These are phyloP conservation scores for Drosophila malerkotliana DNA, from an alignment of 1,140 invertebrate species.

Conservation along the genomic window DNA sequence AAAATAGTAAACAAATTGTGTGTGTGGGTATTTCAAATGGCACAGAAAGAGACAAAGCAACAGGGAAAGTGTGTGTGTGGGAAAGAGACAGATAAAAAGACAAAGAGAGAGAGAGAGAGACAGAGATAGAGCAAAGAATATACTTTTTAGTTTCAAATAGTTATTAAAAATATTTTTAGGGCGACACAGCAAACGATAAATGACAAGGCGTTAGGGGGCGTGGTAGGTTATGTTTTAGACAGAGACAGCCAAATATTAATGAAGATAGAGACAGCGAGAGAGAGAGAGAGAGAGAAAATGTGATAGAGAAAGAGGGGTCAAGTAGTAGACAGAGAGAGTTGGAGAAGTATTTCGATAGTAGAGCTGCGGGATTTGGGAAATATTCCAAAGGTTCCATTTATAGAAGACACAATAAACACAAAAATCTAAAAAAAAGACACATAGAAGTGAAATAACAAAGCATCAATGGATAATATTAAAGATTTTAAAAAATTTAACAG, in stretches of 20 bases:
- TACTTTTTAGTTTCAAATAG: slow-evolving; percentile 23
- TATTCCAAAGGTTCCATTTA: background rate
- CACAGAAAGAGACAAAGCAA: slow-evolving; percentile 24
- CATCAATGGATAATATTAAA: background rate
- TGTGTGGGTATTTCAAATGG: slow-evolving; percentile 14
- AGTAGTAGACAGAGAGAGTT: slow-evolving; percentile 3
- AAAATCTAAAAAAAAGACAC: background rate
- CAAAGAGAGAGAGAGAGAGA: slow-evolving; percentile 28
- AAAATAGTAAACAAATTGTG: slow-evolving; percentile 43
- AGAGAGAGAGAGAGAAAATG: slow-evolving; percentile 3
- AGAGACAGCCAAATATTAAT: slow-evolving; percentile 12
- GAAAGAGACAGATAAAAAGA: slow-evolving; percentile 22
- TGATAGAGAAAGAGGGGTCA: background rate
- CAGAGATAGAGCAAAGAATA: slow-evolving; percentile 37
- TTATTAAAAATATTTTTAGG: slow-evolving; percentile 5
- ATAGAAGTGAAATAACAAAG: background rate
- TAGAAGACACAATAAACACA: background rate
- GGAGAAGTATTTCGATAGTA: slow-evolving; percentile 24
- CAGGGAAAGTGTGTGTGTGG: slow-evolving; percentile 15
- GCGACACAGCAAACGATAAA: slow-evolving; percentile 52
- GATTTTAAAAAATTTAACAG: background rate
- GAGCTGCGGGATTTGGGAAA: slow-evolving; percentile 20
- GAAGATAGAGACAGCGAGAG: slow-evolving; percentile 5
- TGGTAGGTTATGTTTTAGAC: slow-evolving; percentile 25
- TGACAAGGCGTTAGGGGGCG: slow-evolving; percentile 42